These are phyloP conservation scores for Aix galericulata DNA, from an alignment of 2,113 vertebrate genomes.

Conservation along the genomic window DNA sequence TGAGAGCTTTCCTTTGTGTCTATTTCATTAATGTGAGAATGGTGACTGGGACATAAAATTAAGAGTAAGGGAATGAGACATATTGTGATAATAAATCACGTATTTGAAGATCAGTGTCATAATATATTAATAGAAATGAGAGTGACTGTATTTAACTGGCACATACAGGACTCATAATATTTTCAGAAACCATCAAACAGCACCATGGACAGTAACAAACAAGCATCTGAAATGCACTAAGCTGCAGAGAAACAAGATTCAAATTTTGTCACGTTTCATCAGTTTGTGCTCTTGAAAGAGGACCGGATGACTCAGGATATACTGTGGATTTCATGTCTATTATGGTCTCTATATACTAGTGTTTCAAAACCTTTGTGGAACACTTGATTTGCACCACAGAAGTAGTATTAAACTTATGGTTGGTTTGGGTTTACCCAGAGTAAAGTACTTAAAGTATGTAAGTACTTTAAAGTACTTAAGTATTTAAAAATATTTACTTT, in stretches of 20 bases:
- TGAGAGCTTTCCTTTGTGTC: neutral
- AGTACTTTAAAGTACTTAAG: neutral
- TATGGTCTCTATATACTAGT: neutral
- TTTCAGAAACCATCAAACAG: neutral
- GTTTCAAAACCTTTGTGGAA: neutral
- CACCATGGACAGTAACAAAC: constrained; percentile 73
- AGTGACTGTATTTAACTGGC: neutral
- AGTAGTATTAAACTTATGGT: neutral
- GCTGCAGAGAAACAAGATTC: fast-evolving
- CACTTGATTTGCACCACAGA: neutral
- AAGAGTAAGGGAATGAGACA: neutral
- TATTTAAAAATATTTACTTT: neutral
- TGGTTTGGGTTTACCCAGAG: neutral
- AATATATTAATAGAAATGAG: neutral
- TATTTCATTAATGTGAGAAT: neutral
- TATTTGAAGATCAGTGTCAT: neutral
- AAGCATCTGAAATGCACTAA: fast-evolving
- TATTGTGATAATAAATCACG: neutral
- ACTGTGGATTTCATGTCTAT: neutral
- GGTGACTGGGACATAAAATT: neutral
- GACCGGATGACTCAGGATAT: neutral
- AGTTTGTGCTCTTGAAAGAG: neutral
- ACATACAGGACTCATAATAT: neutral
- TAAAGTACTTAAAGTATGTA: too few relatives aligned
- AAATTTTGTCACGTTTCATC: neutral